A percentile compares a stretch with the other conserved stretches of the same genome.
Evolutionary conservation across 1,140 invertebrate genomes (phyloP).

Genomic region (Caenorhabditis elegans): WBcel235 BX284606.5:5035501-5036000

Average conservation of each 20-base stretch:
- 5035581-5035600: slow-evolving; percentile 29
- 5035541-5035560: not conserved
- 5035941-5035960: slow-evolving; percentile 4
- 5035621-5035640: not conserved
- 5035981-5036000: slow-evolving; percentile 23
- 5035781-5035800: not conserved
- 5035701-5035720: not conserved
- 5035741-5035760: not conserved
- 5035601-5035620: slow-evolving; percentile 26
- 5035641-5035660: not conserved
- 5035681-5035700: too few species aligned
- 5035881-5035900: slow-evolving; percentile 15
- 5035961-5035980: slow-evolving; percentile 17
- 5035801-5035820: slow-evolving; percentile 10
- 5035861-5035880: not conserved
- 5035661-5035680: not conserved
- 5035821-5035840: not conserved
- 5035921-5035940: slow-evolving; percentile 4
- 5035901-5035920: slow-evolving; percentile 8
- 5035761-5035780: not conserved
- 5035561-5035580: not conserved
- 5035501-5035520: not conserved
- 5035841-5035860: slow-evolving; percentile 15
- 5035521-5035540: not conserved
- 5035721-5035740: not conserved